phyloP scores from a whole-genome alignment of 2,797 vertebrate species.

The Esox masquinongy region DNA sequence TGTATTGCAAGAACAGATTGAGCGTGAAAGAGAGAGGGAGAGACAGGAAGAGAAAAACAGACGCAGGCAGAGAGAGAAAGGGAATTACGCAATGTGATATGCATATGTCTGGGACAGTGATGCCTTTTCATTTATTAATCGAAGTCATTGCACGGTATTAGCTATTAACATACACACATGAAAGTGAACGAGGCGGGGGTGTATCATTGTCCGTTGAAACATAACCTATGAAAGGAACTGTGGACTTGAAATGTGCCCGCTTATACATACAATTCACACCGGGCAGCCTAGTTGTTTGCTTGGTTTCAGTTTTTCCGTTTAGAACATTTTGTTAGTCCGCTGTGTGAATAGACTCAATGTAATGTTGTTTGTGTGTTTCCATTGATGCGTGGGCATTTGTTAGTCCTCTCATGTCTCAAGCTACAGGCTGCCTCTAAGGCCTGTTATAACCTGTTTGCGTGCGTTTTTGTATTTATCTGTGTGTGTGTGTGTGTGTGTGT shows the following conservation, averaged over 20 bases:
- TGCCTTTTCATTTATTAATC: conserved; percentile 50
- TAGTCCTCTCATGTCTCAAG: conserved; percentile 30
- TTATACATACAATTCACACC: not conserved
- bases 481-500: not conserved
- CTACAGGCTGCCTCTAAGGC: conserved; percentile 38
- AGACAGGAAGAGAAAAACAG: not conserved
- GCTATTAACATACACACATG: conserved; percentile 55
- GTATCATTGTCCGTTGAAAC: conserved; percentile 31
- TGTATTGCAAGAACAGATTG: not conserved
- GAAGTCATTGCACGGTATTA: conserved; percentile 40
- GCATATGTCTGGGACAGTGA: not conserved
- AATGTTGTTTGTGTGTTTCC: conserved; percentile 13
- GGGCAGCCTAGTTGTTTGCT: not conserved
- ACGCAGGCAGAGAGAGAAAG: not conserved
- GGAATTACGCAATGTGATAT: not conserved
- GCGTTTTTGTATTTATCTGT: conserved; percentile 25
- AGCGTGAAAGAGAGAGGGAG: not conserved
- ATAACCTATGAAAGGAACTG: conserved; percentile 16
- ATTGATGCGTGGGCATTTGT: conserved; percentile 35
- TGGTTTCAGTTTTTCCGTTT: not conserved
- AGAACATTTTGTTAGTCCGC: not conserved
- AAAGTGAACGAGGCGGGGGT: conserved; percentile 45
- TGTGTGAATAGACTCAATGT: not conserved
- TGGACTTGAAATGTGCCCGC: not conserved
- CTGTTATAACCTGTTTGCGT: conserved; percentile 26